Base-by-base conservation (phyloP, 2,113 vertebrate genomes). In the Brienomyrus brachyistius region DNA sequence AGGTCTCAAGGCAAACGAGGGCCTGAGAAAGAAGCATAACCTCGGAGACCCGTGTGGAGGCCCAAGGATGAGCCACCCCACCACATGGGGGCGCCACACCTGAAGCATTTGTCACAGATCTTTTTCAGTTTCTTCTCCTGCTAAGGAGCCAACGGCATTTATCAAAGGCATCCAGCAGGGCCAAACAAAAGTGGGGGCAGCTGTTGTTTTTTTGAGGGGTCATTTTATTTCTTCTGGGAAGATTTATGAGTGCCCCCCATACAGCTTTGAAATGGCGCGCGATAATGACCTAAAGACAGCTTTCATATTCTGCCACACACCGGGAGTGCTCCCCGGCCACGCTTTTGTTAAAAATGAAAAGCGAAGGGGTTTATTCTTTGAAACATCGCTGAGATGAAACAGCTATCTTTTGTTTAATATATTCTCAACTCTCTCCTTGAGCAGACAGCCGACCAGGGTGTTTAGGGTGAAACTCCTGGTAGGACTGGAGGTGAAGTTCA, bases 331-430 rank as follows among this genome's bases (percentile, higher is more conserved):
- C 56, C 35, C 35, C 0, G 87, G 62, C 54, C 6, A 19, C 3
- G 54, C 87, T 66, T 88, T 88, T 88, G 87, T 88, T 88, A 59
- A 88, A 88, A 88, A 62, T 66, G 56, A 66, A 88, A 66, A 66
- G 54, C 56, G 43, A 62, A 40, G 35, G 56, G 87, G 40, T 45
- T 88, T 66, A 88, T 66, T 45, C 87, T 88, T 66, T 45, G 54
- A 66, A 88, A 88, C 56, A 47, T 88, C 11, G 35, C 54, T 45
- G 87, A 88, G 35, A 66, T 88, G 87, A 66, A 59, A n/a, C 35
- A 31, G 21, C 87, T n/a, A 88, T 35, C 27, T 47, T 45, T 62
- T 62, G 35, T 62, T 47, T 31, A 88, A 88, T 47, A 47, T 66
- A 88, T 66, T 56, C 54, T n/a, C 35, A 27, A 9, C 87, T 47